Percentiles rank a stretch among this genome's conserved stretches.
phyloP scores from a whole-genome alignment of 2,113 vertebrate species.

The Chloroceryle aenea region DNA sequence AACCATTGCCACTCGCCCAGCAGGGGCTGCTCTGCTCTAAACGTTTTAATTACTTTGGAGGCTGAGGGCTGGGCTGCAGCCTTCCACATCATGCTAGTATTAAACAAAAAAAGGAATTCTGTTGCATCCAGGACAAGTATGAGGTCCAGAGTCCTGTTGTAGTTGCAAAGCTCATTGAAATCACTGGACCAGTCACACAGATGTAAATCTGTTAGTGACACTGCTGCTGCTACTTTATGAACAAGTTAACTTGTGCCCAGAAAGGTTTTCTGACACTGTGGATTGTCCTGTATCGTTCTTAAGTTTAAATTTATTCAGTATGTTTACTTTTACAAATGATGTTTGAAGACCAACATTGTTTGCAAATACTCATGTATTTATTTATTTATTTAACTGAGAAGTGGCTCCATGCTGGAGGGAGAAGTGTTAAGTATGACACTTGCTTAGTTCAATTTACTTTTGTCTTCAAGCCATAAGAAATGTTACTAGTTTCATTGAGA shows the following conservation, averaged over 20 bases:
- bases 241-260: conserved; percentile 40
- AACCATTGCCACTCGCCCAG: neutral
- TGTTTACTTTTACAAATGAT: conserved; percentile 73
- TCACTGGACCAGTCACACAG: neutral
- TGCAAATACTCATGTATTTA: conserved; percentile 30
- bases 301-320: conserved; percentile 30
- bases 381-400: conserved; percentile 20
- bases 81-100: neutral
- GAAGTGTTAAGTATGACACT: conserved; percentile 66
- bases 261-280: conserved; percentile 27
- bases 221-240: conserved; percentile 28
- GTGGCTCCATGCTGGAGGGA: conserved; percentile 57
- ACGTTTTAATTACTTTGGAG: neutral
- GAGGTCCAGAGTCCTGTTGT: conserved; percentile 3
- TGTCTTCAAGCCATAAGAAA: conserved; percentile 77
- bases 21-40: conserved; percentile 45
- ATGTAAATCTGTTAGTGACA: conserved; percentile 9
- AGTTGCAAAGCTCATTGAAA: conserved; percentile 30
- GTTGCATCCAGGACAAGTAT: neutral
- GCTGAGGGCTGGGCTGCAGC: neutral
- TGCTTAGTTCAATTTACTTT: conserved; percentile 75
- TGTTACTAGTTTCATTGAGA: conserved; percentile 71
- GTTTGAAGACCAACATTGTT: conserved; percentile 71
- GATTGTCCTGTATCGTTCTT: conserved; percentile 56
- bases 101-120: neutral